Evolutionary conservation across 2,888 invertebrate genomes (phyloP), one percentile per base, ranked within the genome.

Genomic region (Polydrusus tereticollis): DNA sequence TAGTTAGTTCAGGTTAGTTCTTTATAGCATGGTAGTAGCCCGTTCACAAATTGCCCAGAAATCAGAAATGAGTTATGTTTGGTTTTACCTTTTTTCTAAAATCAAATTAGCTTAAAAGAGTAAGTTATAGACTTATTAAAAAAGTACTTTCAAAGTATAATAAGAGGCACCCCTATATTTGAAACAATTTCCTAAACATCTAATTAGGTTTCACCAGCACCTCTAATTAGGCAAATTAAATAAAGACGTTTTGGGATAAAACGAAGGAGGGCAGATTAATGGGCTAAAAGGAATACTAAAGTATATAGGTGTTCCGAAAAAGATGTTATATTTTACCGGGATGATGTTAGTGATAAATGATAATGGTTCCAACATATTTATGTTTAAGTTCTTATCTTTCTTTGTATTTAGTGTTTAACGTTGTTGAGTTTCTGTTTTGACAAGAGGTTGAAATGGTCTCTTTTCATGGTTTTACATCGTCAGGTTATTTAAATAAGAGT

Each of bases 381-480:
- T 65, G 65, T 65, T 6, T 36, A 26, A 38, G n/a, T 21, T 23
- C 65, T 65, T 65, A 55, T 65, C 65, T 65, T 36, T 14, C 20
- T 6, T 55, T 38, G n/a, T 8, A 50, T 41, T 65, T 16, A 18
- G 7, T 63, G 63, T 29, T 50, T 20, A 26, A 50, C 60, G n/a
- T 18, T 41, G 60, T 41, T 14, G 38, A 6, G 14, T 41, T 60
- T 20, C 12, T 57, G 16, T 57, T 57, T 14, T 23, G 33, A 57
- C 60, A 45, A 47, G 62, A 62, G 3, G 10, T 62, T 62, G n/a
- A n/a, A 41, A 14, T 41, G 7, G 16, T 41, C 16, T 2, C 16
- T 2, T 41, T 14, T 41, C 41, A 41, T 41, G 41, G 41, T 4
- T 41, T 36, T 10, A 36, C 58, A 58, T 36, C 41, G 60, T 41